Conservation (phyloP, 2,113 vertebrate species). For the Echinops telfairi region DNA sequence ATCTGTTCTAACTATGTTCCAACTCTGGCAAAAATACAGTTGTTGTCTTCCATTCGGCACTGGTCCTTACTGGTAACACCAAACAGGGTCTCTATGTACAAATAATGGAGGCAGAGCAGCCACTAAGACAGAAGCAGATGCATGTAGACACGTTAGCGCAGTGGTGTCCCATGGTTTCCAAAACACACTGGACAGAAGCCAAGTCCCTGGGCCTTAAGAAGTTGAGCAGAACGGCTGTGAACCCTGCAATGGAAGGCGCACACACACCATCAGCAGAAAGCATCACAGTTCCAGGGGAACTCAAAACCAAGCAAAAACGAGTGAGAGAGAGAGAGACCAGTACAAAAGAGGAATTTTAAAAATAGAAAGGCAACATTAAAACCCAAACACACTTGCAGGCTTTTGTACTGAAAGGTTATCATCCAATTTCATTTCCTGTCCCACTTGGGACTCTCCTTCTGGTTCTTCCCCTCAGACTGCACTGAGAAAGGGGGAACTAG, state of each 20-base stretch:
- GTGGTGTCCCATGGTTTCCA: slow-evolving; percentile 62
- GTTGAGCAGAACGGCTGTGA: slow-evolving; percentile 61
- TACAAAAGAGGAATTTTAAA: slow-evolving; percentile 78
- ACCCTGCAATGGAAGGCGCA: slow-evolving; percentile 79
- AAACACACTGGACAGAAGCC: slow-evolving; percentile 79
- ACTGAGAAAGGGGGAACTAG: slow-evolving; percentile 66
- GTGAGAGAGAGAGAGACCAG: slow-evolving; percentile 72
- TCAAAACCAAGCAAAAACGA: slow-evolving; percentile 81
- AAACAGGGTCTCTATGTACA: slow-evolving; percentile 80
- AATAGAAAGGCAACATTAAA: slow-evolving; percentile 81
- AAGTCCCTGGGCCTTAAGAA: slow-evolving; percentile 72
- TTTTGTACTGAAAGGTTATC: slow-evolving; percentile 76
- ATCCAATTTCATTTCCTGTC: slow-evolving; percentile 71
- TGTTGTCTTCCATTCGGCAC: slow-evolving; percentile 71
- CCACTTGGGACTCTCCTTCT: slow-evolving; percentile 55
- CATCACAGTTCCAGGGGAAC: slow-evolving; percentile 67
- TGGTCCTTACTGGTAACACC: slow-evolving; percentile 75
- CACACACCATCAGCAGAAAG: slow-evolving; percentile 75
- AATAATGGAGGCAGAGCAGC: slow-evolving; percentile 80
- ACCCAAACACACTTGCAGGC: slow-evolving; percentile 74
- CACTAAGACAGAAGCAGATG: slow-evolving; percentile 76
- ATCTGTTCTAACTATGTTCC: slow-evolving; percentile 48
- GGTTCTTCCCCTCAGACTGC: slow-evolving; percentile 71
- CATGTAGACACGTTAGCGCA: slow-evolving; percentile 57
- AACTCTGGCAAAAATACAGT: slow-evolving; percentile 62